Percentiles rank a stretch among this genome's conserved stretches.
Evolutionary conservation across 2,888 invertebrate genomes (phyloP).

Genomic region (Eretmocerus hayati): DNA sequence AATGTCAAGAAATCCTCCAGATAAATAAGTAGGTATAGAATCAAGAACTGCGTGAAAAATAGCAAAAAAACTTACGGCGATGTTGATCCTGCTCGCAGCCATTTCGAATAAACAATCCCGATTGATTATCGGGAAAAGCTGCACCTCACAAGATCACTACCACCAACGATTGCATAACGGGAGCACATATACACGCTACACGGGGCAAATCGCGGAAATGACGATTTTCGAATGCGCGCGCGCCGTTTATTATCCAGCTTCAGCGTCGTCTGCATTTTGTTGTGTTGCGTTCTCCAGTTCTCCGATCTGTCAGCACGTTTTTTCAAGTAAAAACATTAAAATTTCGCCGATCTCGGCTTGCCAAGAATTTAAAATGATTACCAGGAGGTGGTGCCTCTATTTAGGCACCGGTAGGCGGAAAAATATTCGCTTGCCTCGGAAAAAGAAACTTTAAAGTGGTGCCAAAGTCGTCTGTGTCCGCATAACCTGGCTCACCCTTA

Average conservation of each 20-base stretch:
- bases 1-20: no score
- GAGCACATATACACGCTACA: background rate
- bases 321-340: background rate
- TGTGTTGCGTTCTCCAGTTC: background rate
- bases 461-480: no score
- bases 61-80: slow-evolving; percentile 32
- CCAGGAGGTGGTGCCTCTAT: no score
- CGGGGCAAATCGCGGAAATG: slow-evolving; percentile 10
- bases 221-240: background rate
- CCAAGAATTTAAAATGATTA: no score
- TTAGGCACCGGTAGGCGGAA: no score
- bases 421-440: no score
- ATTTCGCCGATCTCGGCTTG: no score
- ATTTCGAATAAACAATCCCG: slow-evolving; percentile 22
- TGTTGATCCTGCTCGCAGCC: slow-evolving; percentile 31
- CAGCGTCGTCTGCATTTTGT: slow-evolving; percentile 21
- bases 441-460: no score
- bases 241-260: no score
- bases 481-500: no score
- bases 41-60: no score
- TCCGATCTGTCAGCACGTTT: background rate
- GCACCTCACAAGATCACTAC: slow-evolving; percentile 14
- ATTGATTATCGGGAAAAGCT: slow-evolving; percentile 4
- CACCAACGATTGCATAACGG: slow-evolving; percentile 17
- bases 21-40: no score